Evolutionary conservation across 2,888 invertebrate species (phyloP).

Genomic region (Lathronympha strigana): DNA sequence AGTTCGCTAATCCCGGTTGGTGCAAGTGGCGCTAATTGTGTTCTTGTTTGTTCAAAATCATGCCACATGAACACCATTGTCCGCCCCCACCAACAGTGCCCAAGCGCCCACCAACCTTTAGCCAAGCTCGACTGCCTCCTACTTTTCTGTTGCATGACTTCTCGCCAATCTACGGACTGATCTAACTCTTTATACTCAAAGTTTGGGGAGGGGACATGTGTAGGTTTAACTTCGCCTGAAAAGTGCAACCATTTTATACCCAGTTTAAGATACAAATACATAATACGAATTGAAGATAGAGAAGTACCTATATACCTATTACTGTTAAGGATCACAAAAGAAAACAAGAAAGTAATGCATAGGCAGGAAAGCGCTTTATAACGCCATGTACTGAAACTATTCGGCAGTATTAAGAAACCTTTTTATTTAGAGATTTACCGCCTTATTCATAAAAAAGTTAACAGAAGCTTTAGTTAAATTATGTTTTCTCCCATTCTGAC

Average conservation of each 20-base stretch:
- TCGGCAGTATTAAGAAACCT: too few species aligned
- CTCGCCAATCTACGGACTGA: slow-evolving; percentile 80
- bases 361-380: too few species aligned
- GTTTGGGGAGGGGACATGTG: slow-evolving; percentile 73
- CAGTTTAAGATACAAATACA: slow-evolving; percentile 29
- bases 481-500: too few species aligned
- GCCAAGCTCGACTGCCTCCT: slow-evolving; percentile 66
- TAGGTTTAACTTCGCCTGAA: slow-evolving; percentile 74
- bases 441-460: too few species aligned
- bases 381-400: too few species aligned
- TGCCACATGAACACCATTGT: neutral
- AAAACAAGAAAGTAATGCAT: neutral
- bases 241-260: slow-evolving; percentile 61
- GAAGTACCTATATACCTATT: neutral
- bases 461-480: too few species aligned
- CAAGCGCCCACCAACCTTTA: slow-evolving; percentile 77
- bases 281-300: neutral
- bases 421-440: too few species aligned
- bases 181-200: slow-evolving; percentile 78
- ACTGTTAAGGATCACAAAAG: too few species aligned
- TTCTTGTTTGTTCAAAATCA: neutral
- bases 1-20: too few species aligned
- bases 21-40: too few species aligned
- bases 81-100: neutral
- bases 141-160: slow-evolving; percentile 70